A percentile compares a stretch with the other conserved stretches of the same genome.
Conservation (phyloP, 2,888 invertebrate species). For the Erebia epiphron region DNA sequence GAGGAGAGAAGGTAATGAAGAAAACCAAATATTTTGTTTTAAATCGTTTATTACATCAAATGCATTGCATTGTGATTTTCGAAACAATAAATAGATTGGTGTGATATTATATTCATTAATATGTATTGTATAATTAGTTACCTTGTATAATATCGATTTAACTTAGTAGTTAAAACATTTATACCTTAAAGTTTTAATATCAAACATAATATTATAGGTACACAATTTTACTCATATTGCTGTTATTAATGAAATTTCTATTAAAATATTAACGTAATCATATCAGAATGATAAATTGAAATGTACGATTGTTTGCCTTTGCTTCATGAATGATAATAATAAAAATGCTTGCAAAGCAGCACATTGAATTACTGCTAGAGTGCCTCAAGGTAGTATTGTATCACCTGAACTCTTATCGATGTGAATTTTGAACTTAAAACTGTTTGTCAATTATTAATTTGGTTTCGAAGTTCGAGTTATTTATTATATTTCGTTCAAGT, state of each 20-base stretch:
- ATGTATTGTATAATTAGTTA: slow-evolving; percentile 44
- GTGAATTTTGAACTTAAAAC: not conserved
- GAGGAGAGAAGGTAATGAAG: not conserved
- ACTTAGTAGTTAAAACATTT: slow-evolving; percentile 45
- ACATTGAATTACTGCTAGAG: not conserved
- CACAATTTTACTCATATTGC: slow-evolving; percentile 5
- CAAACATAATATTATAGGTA: slow-evolving; percentile 34
- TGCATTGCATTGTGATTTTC: slow-evolving; percentile 75
- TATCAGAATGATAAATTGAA: not conserved
- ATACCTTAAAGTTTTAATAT: slow-evolving; percentile 41
- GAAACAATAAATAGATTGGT: slow-evolving; percentile 76
- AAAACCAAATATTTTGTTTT: slow-evolving; percentile 43
- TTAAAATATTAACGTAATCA: not conserved
- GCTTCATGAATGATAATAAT: not conserved
- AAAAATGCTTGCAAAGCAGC: too few species aligned
- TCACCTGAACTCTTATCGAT: slow-evolving; percentile 1
- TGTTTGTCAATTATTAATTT: too few species aligned
- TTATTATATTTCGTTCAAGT: too few species aligned
- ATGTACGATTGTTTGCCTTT: not conserved
- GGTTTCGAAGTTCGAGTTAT: too few species aligned
- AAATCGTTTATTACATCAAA: slow-evolving; percentile 79
- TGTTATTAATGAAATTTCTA: not conserved
- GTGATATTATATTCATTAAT: slow-evolving; percentile 49
- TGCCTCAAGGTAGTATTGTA: not conserved
- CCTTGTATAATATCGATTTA: slow-evolving; percentile 59